phyloP scores from a whole-genome alignment of 2,888 invertebrate species.

The Ectropis crepuscularia region DNA sequence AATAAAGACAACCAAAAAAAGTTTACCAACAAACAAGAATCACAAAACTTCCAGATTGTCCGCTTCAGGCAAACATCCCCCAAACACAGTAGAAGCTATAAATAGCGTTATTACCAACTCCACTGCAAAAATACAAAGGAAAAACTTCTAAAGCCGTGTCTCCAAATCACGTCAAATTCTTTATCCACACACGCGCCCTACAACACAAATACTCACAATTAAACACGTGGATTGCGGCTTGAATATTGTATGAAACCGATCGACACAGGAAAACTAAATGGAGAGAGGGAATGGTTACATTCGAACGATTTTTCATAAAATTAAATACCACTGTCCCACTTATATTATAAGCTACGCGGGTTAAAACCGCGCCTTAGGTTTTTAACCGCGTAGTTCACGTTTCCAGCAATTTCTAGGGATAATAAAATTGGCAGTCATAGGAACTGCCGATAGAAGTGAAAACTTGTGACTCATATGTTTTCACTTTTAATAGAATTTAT shows the following conservation, averaged over 20 bases:
- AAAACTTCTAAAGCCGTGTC: slow-evolving; percentile 10
- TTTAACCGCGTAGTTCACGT: too few species aligned
- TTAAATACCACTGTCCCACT: too few species aligned
- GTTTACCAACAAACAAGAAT: neutral
- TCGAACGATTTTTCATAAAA: too few species aligned
- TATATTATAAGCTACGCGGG: too few species aligned
- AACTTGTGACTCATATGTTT: too few species aligned
- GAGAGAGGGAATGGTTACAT: too few species aligned
- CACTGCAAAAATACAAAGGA: slow-evolving; percentile 11
- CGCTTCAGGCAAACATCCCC: neutral
- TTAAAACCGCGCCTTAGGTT: too few species aligned
- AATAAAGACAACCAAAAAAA: too few species aligned
- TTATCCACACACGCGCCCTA: slow-evolving; percentile 17
- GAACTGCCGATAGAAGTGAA: too few species aligned
- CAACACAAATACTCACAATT: slow-evolving; percentile 32
- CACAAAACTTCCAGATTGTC: neutral
- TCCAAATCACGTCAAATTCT: slow-evolving; percentile 20
- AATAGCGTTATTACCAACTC: slow-evolving; percentile 3
- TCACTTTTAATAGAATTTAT: too few species aligned
- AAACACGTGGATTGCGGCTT: slow-evolving; percentile 34
- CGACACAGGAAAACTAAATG: slow-evolving; percentile 7
- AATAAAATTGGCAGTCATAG: too few species aligned
- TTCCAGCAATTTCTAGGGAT: too few species aligned
- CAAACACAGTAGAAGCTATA: neutral
- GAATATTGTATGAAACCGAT: slow-evolving; percentile 35